Evolutionary conservation across 2,113 vertebrate genomes (phyloP).

Genomic region (Calyptomena viridis): DNA sequence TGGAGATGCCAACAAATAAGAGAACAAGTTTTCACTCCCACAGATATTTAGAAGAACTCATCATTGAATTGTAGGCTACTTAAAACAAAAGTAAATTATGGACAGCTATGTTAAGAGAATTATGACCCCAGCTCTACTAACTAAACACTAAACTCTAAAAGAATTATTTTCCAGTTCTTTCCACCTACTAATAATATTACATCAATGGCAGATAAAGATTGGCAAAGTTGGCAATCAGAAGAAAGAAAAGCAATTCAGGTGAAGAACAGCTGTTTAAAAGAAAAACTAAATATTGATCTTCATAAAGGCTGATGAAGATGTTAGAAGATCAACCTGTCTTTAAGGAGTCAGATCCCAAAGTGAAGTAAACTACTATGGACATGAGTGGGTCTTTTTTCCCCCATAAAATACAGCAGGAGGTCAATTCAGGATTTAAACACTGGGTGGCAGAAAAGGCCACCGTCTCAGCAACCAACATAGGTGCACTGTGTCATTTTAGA

Average conservation of each 20-base stretch:
- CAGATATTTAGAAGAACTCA: background rate
- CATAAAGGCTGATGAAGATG: background rate
- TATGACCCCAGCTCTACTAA: background rate
- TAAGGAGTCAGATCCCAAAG: background rate
- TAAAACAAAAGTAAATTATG: background rate
- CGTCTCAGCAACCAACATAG: background rate
- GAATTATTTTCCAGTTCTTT: background rate
- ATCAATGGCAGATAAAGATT: background rate
- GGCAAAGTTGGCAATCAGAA: background rate
- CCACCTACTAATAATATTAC: background rate
- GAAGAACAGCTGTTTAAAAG: background rate
- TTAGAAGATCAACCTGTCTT: background rate
- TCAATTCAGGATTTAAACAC: background rate
- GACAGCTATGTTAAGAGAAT: background rate
- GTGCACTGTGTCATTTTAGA: background rate
- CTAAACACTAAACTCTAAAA: background rate
- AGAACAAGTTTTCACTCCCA: background rate
- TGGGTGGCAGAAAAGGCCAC: background rate
- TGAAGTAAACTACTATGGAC: background rate
- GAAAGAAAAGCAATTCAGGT: background rate
- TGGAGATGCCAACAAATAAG: background rate
- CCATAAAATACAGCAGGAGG: background rate
- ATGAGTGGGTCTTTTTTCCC: background rate
- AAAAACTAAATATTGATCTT: background rate
- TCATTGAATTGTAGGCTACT: background rate